phyloP scores from a whole-genome alignment of 2,888 invertebrate species.

The Perithous albicinctus region DNA sequence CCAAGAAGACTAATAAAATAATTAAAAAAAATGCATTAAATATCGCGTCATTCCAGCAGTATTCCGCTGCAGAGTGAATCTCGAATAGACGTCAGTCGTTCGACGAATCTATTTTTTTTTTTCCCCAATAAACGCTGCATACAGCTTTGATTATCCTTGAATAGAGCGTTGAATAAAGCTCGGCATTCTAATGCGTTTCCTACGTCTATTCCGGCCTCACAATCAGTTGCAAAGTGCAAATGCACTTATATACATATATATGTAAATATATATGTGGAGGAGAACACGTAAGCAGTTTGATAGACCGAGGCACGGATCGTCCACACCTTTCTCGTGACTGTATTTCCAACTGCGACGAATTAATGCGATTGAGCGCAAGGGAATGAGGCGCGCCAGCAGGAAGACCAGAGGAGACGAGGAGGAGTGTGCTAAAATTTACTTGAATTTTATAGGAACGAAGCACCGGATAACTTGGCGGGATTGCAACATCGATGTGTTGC shows the following conservation, averaged over 20 bases:
- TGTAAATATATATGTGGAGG: too few species aligned
- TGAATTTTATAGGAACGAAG: slow-evolving; percentile 23
- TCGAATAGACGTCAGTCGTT: not conserved
- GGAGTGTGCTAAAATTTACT: not conserved
- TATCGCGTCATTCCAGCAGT: not conserved
- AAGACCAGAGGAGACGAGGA: not conserved
- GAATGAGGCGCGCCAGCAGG: slow-evolving; percentile 6
- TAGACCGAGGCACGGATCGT: slow-evolving; percentile 24
- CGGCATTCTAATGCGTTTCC: not conserved
- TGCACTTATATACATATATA: too few species aligned
- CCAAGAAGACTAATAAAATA: not conserved
- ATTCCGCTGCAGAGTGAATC: not conserved
- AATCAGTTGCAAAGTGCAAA: slow-evolving; percentile 42
- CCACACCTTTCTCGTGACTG: slow-evolving; percentile 44
- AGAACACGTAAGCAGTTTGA: slow-evolving; percentile 1
- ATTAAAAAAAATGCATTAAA: not conserved
- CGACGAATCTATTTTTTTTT: slow-evolving; percentile 18
- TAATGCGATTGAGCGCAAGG: slow-evolving; percentile 1
- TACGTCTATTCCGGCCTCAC: slow-evolving; percentile 10
- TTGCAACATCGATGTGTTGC: slow-evolving; percentile 13
- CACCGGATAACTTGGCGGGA: slow-evolving; percentile 29
- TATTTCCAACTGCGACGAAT: slow-evolving; percentile 51
- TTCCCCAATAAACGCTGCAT: not conserved
- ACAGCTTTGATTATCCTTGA: slow-evolving; percentile 30
- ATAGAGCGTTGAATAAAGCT: slow-evolving; percentile 35